phyloP scores from a whole-genome alignment of 2,888 invertebrate genomes.

The Drosophila stalkeri region DNA sequence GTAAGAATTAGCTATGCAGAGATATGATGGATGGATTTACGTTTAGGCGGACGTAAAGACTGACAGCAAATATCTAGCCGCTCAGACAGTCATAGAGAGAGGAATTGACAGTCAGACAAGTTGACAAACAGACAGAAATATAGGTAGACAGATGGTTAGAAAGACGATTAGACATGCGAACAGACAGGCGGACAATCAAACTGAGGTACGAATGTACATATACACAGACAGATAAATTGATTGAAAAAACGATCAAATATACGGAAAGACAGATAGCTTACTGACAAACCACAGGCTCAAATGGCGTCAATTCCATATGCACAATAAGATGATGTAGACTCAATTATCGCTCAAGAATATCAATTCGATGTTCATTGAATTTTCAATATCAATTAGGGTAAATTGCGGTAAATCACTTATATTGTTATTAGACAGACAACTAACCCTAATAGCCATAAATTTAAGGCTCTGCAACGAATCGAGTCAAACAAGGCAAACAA shows the following conservation, averaged over 20 bases:
- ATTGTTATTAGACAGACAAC: neutral
- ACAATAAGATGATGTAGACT: neutral
- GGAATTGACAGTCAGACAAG: no score
- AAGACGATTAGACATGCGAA: no score
- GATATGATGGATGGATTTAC: neutral
- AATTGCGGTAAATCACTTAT: neutral
- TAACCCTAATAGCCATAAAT: conserved; percentile 1
- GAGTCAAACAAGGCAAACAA: neutral
- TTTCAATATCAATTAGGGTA: neutral
- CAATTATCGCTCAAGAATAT: neutral
- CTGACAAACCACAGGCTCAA: neutral
- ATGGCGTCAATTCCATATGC: neutral
- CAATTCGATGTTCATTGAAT: neutral
- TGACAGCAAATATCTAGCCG: neutral
- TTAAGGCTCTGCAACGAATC: neutral
- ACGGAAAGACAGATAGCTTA: neutral
- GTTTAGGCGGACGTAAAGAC: neutral
- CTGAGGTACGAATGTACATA: no score
- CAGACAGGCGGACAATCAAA: no score
- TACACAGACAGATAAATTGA: no score
- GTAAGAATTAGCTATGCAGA: neutral
- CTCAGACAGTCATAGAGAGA: no score
- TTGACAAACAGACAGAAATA: neutral
- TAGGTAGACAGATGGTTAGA: neutral
- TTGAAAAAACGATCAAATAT: no score